These are phyloP conservation scores for Acrocephalus kingi DNA, from an alignment of 2,113 vertebrate genomes.

Conservation along the genomic window DNA sequence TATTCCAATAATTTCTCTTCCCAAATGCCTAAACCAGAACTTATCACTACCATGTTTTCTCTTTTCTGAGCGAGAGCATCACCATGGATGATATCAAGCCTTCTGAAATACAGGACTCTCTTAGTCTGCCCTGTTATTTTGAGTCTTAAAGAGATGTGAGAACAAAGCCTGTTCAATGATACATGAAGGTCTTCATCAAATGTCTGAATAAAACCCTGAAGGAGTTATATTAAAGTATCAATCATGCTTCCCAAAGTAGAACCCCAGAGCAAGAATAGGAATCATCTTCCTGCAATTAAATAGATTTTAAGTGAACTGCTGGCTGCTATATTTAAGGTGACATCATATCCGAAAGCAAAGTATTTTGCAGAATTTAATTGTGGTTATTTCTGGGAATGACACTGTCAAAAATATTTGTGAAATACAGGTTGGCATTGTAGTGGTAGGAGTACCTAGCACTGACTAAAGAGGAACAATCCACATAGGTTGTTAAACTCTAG, in stretches of 20 bases:
- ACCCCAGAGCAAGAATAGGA: neutral
- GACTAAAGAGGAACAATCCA: neutral
- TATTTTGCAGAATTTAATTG: constrained; percentile 4
- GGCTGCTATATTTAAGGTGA: neutral
- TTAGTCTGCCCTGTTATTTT: neutral
- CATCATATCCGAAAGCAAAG: neutral
- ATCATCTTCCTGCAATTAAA: neutral
- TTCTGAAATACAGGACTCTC: neutral
- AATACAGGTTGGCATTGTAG: neutral
- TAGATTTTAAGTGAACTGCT: neutral
- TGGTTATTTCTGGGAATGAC: neutral
- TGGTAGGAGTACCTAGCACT: neutral
- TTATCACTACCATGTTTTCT: neutral
- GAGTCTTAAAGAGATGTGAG: neutral
- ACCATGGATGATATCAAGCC: neutral
- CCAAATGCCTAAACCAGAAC: neutral
- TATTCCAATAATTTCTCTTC: neutral
- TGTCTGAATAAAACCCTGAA: neutral
- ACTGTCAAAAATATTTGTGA: neutral
- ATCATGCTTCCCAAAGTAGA: constrained; percentile 14
- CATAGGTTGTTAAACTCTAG: neutral
- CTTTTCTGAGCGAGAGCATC: neutral
- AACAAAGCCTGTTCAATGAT: constrained; percentile 2
- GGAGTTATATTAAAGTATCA: neutral
- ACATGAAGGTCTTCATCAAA: constrained; percentile 30